phyloP scores from a whole-genome alignment of 2,888 invertebrate species.

The Zhuqinia jingwanae region DNA sequence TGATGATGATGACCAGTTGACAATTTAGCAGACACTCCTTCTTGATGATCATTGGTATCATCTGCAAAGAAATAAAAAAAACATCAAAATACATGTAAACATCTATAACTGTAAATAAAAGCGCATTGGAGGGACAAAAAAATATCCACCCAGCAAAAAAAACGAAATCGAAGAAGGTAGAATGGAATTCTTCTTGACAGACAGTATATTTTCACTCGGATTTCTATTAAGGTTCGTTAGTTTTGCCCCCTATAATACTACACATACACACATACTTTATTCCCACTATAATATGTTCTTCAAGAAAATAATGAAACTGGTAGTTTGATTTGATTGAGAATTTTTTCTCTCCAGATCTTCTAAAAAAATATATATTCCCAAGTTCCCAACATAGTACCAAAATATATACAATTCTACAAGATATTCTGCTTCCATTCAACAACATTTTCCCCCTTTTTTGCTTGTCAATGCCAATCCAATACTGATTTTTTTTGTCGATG shows the following conservation, averaged over 20 bases:
- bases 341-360: not conserved
- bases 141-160: not conserved
- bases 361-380: not conserved
- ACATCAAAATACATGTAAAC: not conserved
- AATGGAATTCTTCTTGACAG: not conserved
- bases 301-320: slow-evolving; percentile 1
- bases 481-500: slow-evolving; percentile 13
- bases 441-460: slow-evolving; percentile 16
- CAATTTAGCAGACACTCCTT: slow-evolving; percentile 50
- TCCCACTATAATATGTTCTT: not conserved
- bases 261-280: not conserved
- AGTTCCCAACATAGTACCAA: no score
- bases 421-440: not conserved
- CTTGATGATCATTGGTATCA: slow-evolving; percentile 49
- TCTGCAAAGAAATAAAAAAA: slow-evolving; percentile 45
- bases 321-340: slow-evolving; percentile 40
- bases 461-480: slow-evolving; percentile 34
- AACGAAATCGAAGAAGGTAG: not conserved
- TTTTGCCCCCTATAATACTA: not conserved
- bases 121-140: not conserved
- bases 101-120: not conserved
- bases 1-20: slow-evolving; percentile 43
- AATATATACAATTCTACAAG: not conserved
- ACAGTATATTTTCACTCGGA: not conserved
- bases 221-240: not conserved